phyloP scores from a whole-genome alignment of 2,888 invertebrate genomes.

The Volucella zonaria region DNA sequence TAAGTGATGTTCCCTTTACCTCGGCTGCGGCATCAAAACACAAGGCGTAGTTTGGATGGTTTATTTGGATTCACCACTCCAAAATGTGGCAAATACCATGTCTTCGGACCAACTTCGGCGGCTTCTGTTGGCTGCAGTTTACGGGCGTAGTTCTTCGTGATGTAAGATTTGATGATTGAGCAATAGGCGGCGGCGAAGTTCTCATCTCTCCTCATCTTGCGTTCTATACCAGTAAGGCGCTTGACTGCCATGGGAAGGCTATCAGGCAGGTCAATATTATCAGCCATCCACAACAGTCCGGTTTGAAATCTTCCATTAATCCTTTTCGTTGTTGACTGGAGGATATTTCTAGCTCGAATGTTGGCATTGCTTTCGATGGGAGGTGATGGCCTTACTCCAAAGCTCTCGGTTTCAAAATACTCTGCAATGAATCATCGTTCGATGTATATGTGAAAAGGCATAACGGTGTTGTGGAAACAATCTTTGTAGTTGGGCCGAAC shows the following conservation, averaged over 20 bases:
- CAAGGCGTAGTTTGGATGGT: slow-evolving; percentile 74
- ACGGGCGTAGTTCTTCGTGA: slow-evolving; percentile 70
- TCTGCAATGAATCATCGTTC: slow-evolving; percentile 3
- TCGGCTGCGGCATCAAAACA: slow-evolving; percentile 77
- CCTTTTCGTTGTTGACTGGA: slow-evolving; percentile 15
- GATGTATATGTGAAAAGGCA: slow-evolving; percentile 6
- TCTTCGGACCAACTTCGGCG: slow-evolving; percentile 20
- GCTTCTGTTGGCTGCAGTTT: slow-evolving; percentile 43
- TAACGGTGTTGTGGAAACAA: background rate
- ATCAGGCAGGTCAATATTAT: slow-evolving; percentile 24
- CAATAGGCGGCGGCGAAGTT: slow-evolving; percentile 48
- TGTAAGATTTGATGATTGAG: slow-evolving; percentile 54
- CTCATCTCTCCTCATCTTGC: slow-evolving; percentile 59
- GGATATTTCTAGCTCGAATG: slow-evolving; percentile 10
- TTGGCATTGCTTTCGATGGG: slow-evolving; percentile 2
- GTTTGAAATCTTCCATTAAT: slow-evolving; percentile 8
- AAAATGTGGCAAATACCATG: slow-evolving; percentile 76
- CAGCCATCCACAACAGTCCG: slow-evolving; percentile 23
- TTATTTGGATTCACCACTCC: slow-evolving; percentile 75
- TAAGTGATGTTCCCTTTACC: slow-evolving; percentile 74
- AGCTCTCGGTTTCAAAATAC: slow-evolving; percentile 40
- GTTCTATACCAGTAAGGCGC: slow-evolving; percentile 66
- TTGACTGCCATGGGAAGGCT: slow-evolving; percentile 69
- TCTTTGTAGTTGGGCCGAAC: slow-evolving; percentile 13
- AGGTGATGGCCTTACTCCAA: slow-evolving; percentile 25